phyloP scores from a whole-genome alignment of 2,888 invertebrate species.

The Amiota communis region DNA sequence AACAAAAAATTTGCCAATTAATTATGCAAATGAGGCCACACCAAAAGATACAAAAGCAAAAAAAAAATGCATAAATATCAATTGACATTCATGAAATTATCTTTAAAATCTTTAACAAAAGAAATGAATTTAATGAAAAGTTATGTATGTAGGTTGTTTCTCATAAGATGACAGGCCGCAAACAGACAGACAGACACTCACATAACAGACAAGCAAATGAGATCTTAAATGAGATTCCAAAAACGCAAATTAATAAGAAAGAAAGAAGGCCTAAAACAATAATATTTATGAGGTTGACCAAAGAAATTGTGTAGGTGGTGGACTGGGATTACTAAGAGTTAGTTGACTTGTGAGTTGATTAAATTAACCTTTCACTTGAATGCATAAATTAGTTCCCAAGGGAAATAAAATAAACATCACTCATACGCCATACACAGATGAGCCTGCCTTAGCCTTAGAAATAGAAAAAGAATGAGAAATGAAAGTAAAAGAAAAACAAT shows the following conservation, averaged over 20 bases:
- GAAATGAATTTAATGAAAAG: constrained; percentile 21
- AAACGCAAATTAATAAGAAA: background rate
- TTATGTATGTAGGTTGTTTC: background rate
- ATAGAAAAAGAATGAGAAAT: background rate
- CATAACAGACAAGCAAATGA: background rate
- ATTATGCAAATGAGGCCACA: constrained; percentile 54
- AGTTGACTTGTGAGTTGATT: constrained; percentile 23
- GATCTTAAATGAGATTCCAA: background rate
- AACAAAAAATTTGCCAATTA: constrained; percentile 51
- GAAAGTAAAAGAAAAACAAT: constrained; percentile 8
- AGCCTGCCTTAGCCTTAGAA: constrained; percentile 7
- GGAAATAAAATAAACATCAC: constrained; percentile 45
- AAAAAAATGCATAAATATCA: constrained; percentile 19
- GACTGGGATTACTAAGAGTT: background rate
- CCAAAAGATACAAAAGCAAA: background rate
- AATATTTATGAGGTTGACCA: background rate
- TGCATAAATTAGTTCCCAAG: background rate
- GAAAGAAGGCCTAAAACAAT: background rate
- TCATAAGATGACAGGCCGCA: background rate
- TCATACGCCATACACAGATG: constrained; percentile 54
- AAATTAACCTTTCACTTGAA: constrained; percentile 44
- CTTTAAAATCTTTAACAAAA: constrained; percentile 47
- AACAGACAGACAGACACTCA: background rate
- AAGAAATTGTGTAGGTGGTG: background rate
- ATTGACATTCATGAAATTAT: constrained; percentile 41